phyloP scores from a whole-genome alignment of 2,113 vertebrate species.

The Equus quagga region DNA sequence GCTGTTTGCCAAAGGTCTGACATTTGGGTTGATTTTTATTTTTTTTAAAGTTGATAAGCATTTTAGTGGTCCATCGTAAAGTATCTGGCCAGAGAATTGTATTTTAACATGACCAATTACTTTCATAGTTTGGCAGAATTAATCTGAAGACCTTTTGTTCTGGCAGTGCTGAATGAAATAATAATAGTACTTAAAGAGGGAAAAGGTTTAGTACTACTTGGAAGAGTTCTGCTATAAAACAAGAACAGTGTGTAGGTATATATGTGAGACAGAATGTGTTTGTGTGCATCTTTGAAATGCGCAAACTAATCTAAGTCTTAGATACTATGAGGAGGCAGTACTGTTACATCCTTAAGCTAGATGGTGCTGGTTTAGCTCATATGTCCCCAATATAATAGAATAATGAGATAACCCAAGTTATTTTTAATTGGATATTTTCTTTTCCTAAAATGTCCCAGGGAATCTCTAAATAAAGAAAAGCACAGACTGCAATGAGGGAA shows the following conservation, averaged over 20 bases:
- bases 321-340: background rate
- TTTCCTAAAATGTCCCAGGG: background rate
- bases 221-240: conserved; percentile 65
- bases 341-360: background rate
- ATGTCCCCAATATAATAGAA: background rate
- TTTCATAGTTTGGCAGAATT: conserved; percentile 63
- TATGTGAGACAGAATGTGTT: background rate
- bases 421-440: conserved; percentile 39
- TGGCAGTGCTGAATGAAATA: conserved; percentile 29
- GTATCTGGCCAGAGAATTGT: background rate
- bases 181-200: conserved; percentile 47
- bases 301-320: background rate
- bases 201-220: conserved; percentile 29
- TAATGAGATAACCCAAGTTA: background rate
- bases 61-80: conserved; percentile 72
- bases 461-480: background rate
- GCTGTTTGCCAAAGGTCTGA: conserved; percentile 27
- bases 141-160: conserved; percentile 68
- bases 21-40: background rate
- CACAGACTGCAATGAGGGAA: background rate
- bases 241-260: conserved; percentile 7
- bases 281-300: background rate
- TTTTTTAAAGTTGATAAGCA: conserved; percentile 21
- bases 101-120: conserved; percentile 70
- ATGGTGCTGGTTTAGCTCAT: background rate